phyloP scores from a whole-genome alignment of 1,140 invertebrate genomes.

The Galendromus occidentalis region DNA sequence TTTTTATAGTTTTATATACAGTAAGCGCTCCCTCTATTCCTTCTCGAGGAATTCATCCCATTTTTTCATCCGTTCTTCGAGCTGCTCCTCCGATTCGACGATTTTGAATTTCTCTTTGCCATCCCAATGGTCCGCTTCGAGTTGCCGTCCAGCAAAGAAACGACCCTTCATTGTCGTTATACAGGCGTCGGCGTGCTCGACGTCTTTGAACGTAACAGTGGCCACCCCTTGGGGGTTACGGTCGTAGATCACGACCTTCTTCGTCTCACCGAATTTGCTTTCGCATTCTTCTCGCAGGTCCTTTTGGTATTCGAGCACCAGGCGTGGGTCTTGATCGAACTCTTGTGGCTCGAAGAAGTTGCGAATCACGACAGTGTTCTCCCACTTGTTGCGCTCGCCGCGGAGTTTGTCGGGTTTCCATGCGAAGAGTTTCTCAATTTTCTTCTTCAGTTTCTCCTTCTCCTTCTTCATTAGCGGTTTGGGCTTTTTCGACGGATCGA shows the following conservation, averaged over 20 bases:
- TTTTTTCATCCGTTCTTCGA: slow-evolving; percentile 51
- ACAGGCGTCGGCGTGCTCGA: slow-evolving; percentile 75
- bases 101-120: slow-evolving; percentile 84
- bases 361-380: slow-evolving; percentile 76
- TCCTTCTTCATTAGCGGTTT: slow-evolving; percentile 70
- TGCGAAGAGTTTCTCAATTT: slow-evolving; percentile 85
- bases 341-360: slow-evolving; percentile 77
- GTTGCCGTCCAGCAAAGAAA: slow-evolving; percentile 66
- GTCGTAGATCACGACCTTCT: slow-evolving; percentile 80
- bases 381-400: slow-evolving; percentile 61
- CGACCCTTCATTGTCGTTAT: slow-evolving; percentile 67
- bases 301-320: slow-evolving; percentile 75
- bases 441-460: slow-evolving; percentile 71
- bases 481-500: slow-evolving; percentile 78
- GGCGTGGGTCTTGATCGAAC: slow-evolving; percentile 65
- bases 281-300: slow-evolving; percentile 66
- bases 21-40: neutral
- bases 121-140: slow-evolving; percentile 78
- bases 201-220: slow-evolving; percentile 67
- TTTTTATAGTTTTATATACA: too few species aligned
- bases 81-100: slow-evolving; percentile 70
- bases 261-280: slow-evolving; percentile 71
- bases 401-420: slow-evolving; percentile 81
- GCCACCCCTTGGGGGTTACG: slow-evolving; percentile 84
- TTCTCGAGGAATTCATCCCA: slow-evolving; percentile 67